These are phyloP conservation scores for Apamea sordens DNA, from an alignment of 2,888 invertebrate genomes.

Conservation along the genomic window DNA sequence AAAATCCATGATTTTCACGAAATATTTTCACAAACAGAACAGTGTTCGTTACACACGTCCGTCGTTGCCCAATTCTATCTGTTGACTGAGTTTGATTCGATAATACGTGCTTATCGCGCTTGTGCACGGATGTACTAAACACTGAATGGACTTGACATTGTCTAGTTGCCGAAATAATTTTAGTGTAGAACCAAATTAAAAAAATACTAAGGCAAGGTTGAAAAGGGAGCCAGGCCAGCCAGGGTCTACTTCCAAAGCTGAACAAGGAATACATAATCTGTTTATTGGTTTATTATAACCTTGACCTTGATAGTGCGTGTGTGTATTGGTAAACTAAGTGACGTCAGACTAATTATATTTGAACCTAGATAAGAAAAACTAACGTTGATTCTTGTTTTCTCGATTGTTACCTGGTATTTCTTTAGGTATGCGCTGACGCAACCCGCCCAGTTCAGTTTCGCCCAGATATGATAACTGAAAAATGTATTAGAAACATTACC, in stretches of 20 bases:
- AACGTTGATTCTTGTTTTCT: not conserved
- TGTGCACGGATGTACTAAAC: conserved; percentile 28
- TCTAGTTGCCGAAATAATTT: conserved; percentile 5
- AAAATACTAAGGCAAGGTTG: not conserved
- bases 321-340: not conserved
- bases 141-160: conserved; percentile 23
- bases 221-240: not conserved
- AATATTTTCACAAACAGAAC: conserved; percentile 15
- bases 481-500: too few relatives aligned
- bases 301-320: conserved; percentile 1
- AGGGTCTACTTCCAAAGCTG: not conserved
- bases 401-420: not conserved
- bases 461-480: not conserved
- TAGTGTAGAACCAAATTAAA: not conserved
- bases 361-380: conserved; percentile 17
- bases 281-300: not conserved
- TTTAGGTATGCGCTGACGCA: not conserved
- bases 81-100: conserved; percentile 43
- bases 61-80: conserved; percentile 15
- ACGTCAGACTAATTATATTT: conserved; percentile 26
- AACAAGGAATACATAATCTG: too few relatives aligned
- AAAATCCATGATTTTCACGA: conserved; percentile 37
- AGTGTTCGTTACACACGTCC: conserved; percentile 20
- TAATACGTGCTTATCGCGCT: conserved; percentile 50
- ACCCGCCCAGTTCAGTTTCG: not conserved